phyloP scores from a whole-genome alignment of 2,113 vertebrate genomes.

The Hiodon alosoides region DNA sequence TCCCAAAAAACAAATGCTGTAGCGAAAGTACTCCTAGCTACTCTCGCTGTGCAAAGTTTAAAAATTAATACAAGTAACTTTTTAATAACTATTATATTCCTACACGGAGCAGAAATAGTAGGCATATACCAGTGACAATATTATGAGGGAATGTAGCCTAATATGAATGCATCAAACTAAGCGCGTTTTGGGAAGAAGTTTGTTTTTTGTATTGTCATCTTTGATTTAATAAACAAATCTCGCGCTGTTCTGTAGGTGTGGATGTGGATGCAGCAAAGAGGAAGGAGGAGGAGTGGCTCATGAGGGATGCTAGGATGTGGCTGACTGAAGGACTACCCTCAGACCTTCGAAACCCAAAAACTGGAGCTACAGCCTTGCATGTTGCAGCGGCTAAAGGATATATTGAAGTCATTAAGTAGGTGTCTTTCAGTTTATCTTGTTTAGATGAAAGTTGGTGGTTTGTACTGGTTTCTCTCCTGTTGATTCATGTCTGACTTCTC shows the following conservation, averaged over 20 bases:
- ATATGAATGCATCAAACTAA: not conserved
- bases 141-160: too few species aligned
- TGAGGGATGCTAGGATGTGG: conserved; percentile 81
- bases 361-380: conserved; percentile 84
- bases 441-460: conserved; percentile 2
- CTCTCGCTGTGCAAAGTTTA: too few species aligned
- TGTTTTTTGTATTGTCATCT: not conserved
- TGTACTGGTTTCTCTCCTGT: not conserved
- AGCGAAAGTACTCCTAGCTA: too few species aligned
- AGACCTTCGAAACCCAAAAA: conserved; percentile 69
- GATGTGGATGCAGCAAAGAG: conserved; percentile 80
- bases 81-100: too few species aligned
- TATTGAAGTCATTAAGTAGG: conserved; percentile 86
- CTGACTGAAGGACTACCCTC: conserved; percentile 73
- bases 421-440: not conserved
- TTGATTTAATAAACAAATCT: not conserved
- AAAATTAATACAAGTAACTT: too few species aligned
- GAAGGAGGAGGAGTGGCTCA: conserved; percentile 84
- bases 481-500: accelerated
- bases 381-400: conserved; percentile 93
- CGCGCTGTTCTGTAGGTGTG: conserved; percentile 57
- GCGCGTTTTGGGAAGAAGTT: not conserved
- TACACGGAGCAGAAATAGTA: too few species aligned
- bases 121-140: too few species aligned
- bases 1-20: too few species aligned